These are phyloP conservation scores for Himalopsyche kuldschensis DNA, from an alignment of 2,888 invertebrate genomes.

Conservation along the genomic window DNA sequence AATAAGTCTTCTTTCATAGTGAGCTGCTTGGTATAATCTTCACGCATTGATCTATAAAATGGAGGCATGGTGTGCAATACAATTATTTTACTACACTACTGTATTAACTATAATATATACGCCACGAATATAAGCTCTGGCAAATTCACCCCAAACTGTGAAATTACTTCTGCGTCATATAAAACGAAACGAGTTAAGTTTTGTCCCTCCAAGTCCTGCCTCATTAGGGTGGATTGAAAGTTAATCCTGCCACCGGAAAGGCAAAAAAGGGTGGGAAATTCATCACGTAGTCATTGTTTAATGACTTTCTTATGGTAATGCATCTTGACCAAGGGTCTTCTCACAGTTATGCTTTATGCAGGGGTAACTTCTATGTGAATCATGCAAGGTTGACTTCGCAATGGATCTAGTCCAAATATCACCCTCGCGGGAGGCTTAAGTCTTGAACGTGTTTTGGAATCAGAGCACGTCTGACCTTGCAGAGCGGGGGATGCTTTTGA, in stretches of 20 bases:
- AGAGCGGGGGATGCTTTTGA: conserved; percentile 9
- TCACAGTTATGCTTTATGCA: neutral
- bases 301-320: conserved; percentile 40
- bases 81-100: neutral
- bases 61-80: neutral
- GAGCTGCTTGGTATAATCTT: neutral
- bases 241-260: conserved; percentile 32
- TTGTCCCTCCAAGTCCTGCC: conserved; percentile 16
- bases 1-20: neutral
- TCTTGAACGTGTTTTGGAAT: conserved; percentile 13
- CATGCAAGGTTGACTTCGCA: conserved; percentile 18
- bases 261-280: conserved; percentile 24
- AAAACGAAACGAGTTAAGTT: conserved; percentile 40
- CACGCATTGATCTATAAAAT: neutral
- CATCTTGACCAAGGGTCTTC: conserved; percentile 26
- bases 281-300: conserved; percentile 37
- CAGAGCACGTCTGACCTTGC: conserved; percentile 32
- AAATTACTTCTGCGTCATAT: conserved; percentile 40
- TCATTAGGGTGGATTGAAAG: conserved; percentile 40
- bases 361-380: conserved; percentile 8
- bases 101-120: neutral
- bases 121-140: neutral
- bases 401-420: conserved; percentile 18
- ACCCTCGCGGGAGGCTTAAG: conserved; percentile 22
- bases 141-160: conserved; percentile 16